Evolutionary conservation across 2,888 invertebrate species (phyloP), one percentile per base, ranked within the genome.

Genomic region (Drosophila planitibia): DNA sequence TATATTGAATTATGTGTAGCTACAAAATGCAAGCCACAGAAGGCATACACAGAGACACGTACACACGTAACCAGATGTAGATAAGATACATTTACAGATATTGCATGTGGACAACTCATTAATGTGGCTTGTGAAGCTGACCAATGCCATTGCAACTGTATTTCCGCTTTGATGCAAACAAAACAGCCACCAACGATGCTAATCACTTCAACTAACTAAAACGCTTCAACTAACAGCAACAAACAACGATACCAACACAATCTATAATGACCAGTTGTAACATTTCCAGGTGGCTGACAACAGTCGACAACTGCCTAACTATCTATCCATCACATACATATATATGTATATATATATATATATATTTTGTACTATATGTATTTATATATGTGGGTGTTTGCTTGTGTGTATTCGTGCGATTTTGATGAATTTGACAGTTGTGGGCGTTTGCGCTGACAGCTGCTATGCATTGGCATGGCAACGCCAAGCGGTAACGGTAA

Each of bases 381-480:
- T 64, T 39, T 58, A 28, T 61, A 28, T 49, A 14, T 55, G 49
- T 55, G 49, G 12, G 54, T 58, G 37, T n/a, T 28, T 62, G 69
- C 51, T 47, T 49, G 47, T 69, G 59, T 73, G 67, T 75, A 77
- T 68, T 88, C 88, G 92, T 91, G 92, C 85, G 90, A 91, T 92
- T 91, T 91, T 91, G 91, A 91, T 92, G 90, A 91, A 91, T 91
- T 92, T 92, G 92, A 91, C 92, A 92, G 91, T 91, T 92, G 91
- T 91, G 91, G 91, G 91, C 91, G 92, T 92, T 91, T 88, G 85
- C 89, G 86, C 85, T 90, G 91, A 91, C 91, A 91, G 83, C 89
- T 89, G 78, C 78, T 83, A 64, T 70, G 70, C 67, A 78, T 75
- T 60, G 81, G 64, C 78, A 81, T 75, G 70, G 78, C 74, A 81